These are phyloP conservation scores for Cephalotes varians DNA, from an alignment of 2,888 invertebrate genomes.

Conservation along the genomic window DNA sequence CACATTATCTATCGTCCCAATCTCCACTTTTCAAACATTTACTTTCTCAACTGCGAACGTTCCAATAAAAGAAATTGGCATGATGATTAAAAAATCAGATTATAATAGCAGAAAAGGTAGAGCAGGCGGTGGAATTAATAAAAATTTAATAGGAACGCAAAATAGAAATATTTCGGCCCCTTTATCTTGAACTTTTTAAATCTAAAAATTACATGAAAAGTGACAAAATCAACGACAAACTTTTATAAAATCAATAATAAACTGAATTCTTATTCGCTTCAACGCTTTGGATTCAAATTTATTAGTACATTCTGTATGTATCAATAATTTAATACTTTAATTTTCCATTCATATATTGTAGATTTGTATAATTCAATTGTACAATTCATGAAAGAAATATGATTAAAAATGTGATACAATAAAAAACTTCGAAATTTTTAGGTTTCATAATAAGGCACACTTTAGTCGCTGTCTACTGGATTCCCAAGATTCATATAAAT, in stretches of 20 bases:
- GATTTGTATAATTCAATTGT: too few relatives aligned
- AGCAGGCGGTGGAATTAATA: background rate
- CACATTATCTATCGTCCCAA: background rate
- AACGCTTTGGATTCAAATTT: background rate
- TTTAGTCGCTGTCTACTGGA: background rate
- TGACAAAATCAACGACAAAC: background rate
- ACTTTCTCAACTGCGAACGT: background rate
- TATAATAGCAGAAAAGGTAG: background rate
- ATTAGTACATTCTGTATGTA: background rate
- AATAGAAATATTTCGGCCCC: background rate
- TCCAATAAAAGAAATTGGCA: slow-evolving; percentile 6
- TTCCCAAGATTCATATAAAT: background rate
- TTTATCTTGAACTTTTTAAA: background rate
- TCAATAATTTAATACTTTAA: background rate
- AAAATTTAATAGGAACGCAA: background rate
- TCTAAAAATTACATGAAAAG: background rate
- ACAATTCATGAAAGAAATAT: background rate
- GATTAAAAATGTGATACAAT: background rate
- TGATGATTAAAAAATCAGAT: background rate
- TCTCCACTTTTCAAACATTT: slow-evolving; percentile 23
- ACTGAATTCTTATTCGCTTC: background rate
- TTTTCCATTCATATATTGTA: background rate
- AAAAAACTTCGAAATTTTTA: background rate
- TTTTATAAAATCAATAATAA: background rate
- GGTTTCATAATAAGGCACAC: background rate